A percentile compares a stretch with the other conserved stretches of the same genome.
phyloP scores from a whole-genome alignment of 2,888 invertebrate genomes.

The Ramazzottius varieornatus region DNA sequence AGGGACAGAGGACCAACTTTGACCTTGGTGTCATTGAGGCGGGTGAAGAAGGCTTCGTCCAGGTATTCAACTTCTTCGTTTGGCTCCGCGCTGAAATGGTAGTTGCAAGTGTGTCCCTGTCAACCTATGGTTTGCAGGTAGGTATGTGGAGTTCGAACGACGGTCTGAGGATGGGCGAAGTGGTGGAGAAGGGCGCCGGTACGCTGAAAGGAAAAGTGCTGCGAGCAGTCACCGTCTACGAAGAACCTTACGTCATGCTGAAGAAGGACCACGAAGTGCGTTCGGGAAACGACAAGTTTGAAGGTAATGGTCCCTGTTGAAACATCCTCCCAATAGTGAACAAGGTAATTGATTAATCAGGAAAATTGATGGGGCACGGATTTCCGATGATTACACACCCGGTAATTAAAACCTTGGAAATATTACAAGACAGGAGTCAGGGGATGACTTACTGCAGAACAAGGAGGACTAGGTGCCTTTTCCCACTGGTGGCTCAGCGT shows the following conservation, averaged over 20 bases:
- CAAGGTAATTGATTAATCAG: too few relatives aligned
- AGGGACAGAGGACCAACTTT: neutral
- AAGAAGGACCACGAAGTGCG: neutral
- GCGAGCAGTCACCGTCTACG: neutral
- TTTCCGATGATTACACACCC: too few relatives aligned
- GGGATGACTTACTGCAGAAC: too few relatives aligned
- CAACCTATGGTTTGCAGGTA: neutral
- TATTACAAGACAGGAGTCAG: too few relatives aligned
- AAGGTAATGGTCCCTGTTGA: too few relatives aligned
- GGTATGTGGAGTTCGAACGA: neutral
- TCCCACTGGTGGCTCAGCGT: too few relatives aligned
- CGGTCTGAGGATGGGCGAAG: neutral
- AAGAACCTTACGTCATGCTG: conserved; percentile 1
- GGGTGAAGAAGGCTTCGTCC: neutral
- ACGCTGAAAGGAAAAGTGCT: neutral
- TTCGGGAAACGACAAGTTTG: neutral
- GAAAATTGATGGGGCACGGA: too few relatives aligned
- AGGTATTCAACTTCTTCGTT: neutral
- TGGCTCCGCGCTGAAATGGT: too few relatives aligned
- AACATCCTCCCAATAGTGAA: too few relatives aligned
- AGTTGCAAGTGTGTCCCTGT: neutral
- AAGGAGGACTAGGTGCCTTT: too few relatives aligned
- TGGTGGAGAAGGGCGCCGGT: neutral
- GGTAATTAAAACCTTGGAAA: too few relatives aligned
- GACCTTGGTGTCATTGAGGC: neutral